Evolutionary conservation across 2,113 vertebrate genomes (phyloP), one percentile per base, ranked within the genome.

Genomic region (Talpa occidentalis): DNA sequence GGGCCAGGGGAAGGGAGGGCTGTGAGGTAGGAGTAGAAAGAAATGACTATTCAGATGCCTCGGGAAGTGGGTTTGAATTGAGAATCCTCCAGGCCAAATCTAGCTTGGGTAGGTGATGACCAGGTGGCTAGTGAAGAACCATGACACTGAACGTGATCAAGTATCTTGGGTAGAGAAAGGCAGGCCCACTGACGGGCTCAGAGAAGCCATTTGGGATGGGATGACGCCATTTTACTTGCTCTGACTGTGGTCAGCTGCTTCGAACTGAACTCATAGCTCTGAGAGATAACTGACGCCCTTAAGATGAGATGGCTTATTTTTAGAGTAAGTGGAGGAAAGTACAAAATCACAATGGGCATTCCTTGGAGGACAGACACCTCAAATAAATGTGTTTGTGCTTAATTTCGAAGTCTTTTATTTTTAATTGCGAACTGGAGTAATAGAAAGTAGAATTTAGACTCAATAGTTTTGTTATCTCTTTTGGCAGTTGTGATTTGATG

Each of bases 261-360:
- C 60, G 81, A 81, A 89, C 3, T 42, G 30, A 92, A 69, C 35
- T 82, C 49, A 54, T 10, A 60, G 79, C 28, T 86, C 44, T 49
- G 52, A 74, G 72, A 67, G 28, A 40, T 67, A 69, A 66, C 19
- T 32, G 7, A 44, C 52, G 70, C 44, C 52, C 62, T 81, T 60
- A 44, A 74, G 59, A 80, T 35, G 22, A 66, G 54, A 47, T 59
- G 59, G 3, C 37, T 95, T 44, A 42, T 56, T 93, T 78, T 85
- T 67, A 40, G 91, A 62, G n/a, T 28, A 49, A 92, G 40, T 21
- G 59, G 82, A 67, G 91, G 54, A 73, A 91, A 60, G 22, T 62
- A 66, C 88, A 84, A 78, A 88, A 88, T 91, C 56, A 52, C 40
- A 52, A 72, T 72, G 70, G 32, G 52, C 16, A 54, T 72, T 78